phyloP scores from a whole-genome alignment of 2,797 vertebrate species.

The Bovichtus diacanthus region DNA sequence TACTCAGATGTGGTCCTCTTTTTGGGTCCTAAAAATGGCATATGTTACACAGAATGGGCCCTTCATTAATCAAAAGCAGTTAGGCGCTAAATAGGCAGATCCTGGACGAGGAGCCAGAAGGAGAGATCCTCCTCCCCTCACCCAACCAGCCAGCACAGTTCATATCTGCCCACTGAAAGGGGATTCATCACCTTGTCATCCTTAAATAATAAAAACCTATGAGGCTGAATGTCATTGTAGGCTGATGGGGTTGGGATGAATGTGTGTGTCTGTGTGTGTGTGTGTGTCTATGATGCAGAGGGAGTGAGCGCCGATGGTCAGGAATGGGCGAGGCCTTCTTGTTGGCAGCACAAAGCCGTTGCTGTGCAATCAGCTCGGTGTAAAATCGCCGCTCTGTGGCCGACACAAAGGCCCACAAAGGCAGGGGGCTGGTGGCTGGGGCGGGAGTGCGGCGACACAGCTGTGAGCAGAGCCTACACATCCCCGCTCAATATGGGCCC shows the following conservation, averaged over 20 bases:
- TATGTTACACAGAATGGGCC: slow-evolving; percentile 83
- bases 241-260: slow-evolving; percentile 64
- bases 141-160: slow-evolving; percentile 42
- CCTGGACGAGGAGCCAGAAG: slow-evolving; percentile 77
- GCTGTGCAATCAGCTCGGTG: slow-evolving; percentile 89
- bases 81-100: slow-evolving; percentile 88
- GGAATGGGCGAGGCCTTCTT: slow-evolving; percentile 76
- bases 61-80: slow-evolving; percentile 91
- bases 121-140: slow-evolving; percentile 14
- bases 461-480: slow-evolving; percentile 92
- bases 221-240: slow-evolving; percentile 58
- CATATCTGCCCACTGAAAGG: slow-evolving; percentile 77
- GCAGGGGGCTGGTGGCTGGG: slow-evolving; percentile 92
- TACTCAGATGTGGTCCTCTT: slow-evolving; percentile 72
- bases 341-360: slow-evolving; percentile 87
- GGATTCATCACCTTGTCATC: slow-evolving; percentile 86
- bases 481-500: slow-evolving; percentile 90
- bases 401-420: slow-evolving; percentile 89
- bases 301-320: slow-evolving; percentile 64
- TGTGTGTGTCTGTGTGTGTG: slow-evolving; percentile 45
- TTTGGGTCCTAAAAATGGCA: slow-evolving; percentile 81
- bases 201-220: slow-evolving; percentile 64
- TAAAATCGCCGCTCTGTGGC: slow-evolving; percentile 88
- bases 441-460: slow-evolving; percentile 87
- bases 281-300: slow-evolving; percentile 54